Evolutionary conservation across 2,888 invertebrate genomes (phyloP), one percentile per base, ranked within the genome.

Genomic region (Sericinus montela): DNA sequence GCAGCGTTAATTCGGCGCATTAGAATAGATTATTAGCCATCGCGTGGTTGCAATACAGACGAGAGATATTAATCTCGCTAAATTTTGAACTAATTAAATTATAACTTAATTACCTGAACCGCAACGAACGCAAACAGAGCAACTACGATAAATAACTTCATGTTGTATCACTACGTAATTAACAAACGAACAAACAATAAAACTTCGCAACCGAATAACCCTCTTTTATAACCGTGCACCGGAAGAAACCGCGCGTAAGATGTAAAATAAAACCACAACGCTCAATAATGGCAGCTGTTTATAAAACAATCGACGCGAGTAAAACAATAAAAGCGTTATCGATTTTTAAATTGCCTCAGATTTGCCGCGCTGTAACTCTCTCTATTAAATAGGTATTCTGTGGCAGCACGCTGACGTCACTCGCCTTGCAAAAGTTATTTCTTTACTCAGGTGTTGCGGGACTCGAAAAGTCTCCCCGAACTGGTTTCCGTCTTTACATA

Each of bases 101-200:
- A 19, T 19, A 19, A 3, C 5, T 19, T 19, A 19, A 43, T 45
- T 69, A 85, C 85, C 84, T 85, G 81, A 23, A 84, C 58, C 52
- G 82, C 81, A 58, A 81, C 68, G 45, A 79, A 73, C 41, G 80
- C 80, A 59, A 80, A 72, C 41, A 83, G 52, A 41, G 75, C 78
- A 23, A 82, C 55, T 19, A 68, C 56, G 32, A 75, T 56, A 30
- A 82, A 52, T 39, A 72, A 57, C 72, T 81, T 84, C 84, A 84
- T 84, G 43, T 62, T 78, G 55, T 16, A 19, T 19, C 29, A 16
- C 45, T 42, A 48, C 52, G 49, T 46, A 38, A 45, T 13, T 39
- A 42, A 42, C 39, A 44, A 54, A 48, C 48, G 42, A 49, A 54
- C 59, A 52, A 61, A 56, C 63, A 72, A 65, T 72, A 67, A 65